Evolutionary conservation across 53 echinoderm and acorn worm genomes (phyloP).

Genomic region (Henricia sp.): DNA sequence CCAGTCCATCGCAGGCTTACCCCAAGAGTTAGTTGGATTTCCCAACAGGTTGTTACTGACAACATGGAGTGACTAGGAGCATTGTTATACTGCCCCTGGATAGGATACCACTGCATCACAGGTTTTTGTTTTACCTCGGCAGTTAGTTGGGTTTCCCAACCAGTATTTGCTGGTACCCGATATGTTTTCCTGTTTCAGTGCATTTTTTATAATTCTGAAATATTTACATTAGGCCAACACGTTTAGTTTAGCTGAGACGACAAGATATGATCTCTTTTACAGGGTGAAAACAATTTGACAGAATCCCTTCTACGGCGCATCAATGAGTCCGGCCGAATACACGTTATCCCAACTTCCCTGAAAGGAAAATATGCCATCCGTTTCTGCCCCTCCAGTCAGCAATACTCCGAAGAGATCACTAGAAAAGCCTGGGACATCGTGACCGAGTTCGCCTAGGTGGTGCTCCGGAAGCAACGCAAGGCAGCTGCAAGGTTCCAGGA

Average conservation of each 20-base stretch:
- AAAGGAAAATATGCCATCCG: conserved; percentile 75
- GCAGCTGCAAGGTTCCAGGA: not conserved
- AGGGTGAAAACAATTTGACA: conserved; percentile 82
- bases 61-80: too few species aligned
- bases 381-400: conserved; percentile 66
- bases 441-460: conserved; percentile 41
- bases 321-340: conserved; percentile 74
- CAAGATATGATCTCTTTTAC: not conserved
- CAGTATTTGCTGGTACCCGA: too few species aligned
- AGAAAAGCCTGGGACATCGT: conserved; percentile 71
- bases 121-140: too few species aligned
- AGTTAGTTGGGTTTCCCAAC: too few species aligned
- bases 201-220: too few species aligned
- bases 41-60: too few species aligned
- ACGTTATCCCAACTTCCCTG: conserved; percentile 75
- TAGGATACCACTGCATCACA: too few species aligned
- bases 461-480: not conserved
- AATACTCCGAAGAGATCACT: conserved; percentile 74
- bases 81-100: too few species aligned
- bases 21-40: too few species aligned
- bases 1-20: too few species aligned
- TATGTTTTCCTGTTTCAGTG: too few species aligned
- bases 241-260: not conserved
- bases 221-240: not conserved
- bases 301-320: conserved; percentile 69